These are phyloP conservation scores for Oceanodroma tethys DNA, from an alignment of 2,113 vertebrate genomes.

Conservation along the genomic window DNA sequence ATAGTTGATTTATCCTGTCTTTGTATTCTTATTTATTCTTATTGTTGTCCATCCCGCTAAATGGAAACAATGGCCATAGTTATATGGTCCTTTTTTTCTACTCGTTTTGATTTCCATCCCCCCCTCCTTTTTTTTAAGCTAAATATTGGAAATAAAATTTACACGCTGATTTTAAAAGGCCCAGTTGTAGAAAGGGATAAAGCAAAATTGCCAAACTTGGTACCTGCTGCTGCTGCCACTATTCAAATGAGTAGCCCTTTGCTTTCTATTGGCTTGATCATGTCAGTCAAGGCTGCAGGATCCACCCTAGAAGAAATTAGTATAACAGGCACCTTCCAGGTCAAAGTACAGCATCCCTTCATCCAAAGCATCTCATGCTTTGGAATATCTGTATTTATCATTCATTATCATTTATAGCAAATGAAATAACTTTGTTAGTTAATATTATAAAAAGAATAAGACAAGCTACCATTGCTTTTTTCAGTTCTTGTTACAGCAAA, in stretches of 20 bases:
- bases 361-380: neutral
- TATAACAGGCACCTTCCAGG: neutral
- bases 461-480: neutral
- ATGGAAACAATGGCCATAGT: neutral
- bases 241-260: neutral
- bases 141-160: neutral
- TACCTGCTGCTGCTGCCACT: neutral
- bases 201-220: neutral
- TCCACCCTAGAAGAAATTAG: neutral
- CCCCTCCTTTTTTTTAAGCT: neutral
- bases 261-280: neutral
- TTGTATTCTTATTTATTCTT: constrained; percentile 39
- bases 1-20: constrained; percentile 2
- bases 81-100: neutral
- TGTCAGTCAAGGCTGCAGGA: neutral
- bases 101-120: neutral
- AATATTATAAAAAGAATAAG: neutral
- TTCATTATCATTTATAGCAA: neutral
- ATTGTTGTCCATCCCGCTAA: neutral
- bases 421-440: neutral
- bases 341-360: neutral
- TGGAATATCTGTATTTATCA: neutral
- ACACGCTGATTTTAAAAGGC: neutral
- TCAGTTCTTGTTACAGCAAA: neutral
- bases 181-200: neutral